These are phyloP conservation scores for Alligator sinensis DNA, from an alignment of 2,113 vertebrate species.

Conservation along the genomic window DNA sequence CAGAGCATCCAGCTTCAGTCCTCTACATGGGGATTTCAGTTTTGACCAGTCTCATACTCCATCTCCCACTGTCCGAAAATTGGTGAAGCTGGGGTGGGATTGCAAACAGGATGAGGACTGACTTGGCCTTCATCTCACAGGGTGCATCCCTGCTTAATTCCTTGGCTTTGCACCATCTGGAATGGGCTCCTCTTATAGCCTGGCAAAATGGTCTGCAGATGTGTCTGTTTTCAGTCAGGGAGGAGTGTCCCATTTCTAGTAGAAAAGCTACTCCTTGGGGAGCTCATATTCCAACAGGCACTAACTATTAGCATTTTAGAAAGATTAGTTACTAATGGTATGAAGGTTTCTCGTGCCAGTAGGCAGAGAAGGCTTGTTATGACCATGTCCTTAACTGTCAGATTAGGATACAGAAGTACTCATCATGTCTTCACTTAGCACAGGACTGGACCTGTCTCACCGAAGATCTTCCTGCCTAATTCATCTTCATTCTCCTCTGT, in stretches of 20 bases:
- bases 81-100: not conserved
- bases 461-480: not conserved
- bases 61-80: not conserved
- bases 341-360: not conserved
- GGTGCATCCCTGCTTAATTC: not conserved
- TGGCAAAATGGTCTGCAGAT: not conserved
- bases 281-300: not conserved
- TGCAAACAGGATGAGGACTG: not conserved
- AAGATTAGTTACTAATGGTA: not conserved
- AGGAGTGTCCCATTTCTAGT: not conserved
- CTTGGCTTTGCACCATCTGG: not conserved
- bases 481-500: not conserved
- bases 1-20: not conserved
- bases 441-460: not conserved
- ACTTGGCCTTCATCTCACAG: not conserved
- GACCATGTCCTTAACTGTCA: not conserved
- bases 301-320: not conserved
- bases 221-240: not conserved
- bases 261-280: not conserved
- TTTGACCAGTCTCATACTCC: not conserved
- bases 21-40: not conserved
- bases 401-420: not conserved
- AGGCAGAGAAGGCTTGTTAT: not conserved
- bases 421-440: not conserved
- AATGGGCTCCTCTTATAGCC: not conserved